Evolutionary conservation across 2,113 vertebrate genomes (phyloP), one percentile per base, ranked within the genome.

Genomic region (Ceratotherium simum): DNA sequence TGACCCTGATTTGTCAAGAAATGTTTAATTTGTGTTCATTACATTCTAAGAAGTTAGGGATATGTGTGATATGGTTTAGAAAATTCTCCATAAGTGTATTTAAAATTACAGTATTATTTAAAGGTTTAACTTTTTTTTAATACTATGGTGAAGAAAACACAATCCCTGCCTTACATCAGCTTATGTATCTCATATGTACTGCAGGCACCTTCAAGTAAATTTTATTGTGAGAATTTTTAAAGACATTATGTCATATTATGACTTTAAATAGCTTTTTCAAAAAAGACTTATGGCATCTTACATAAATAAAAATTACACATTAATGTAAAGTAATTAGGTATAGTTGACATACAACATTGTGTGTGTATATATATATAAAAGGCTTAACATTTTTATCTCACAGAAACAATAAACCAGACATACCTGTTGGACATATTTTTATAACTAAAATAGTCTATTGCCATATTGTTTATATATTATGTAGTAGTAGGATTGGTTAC

Each of bases 51-150:
- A 91, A 96, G 27, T 91, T 58, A 95, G 48, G 17, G 11, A 33
- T 91, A 39, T 92, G 21, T 84, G 17, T 94, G 69, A 69, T 94
- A 29, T 9, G 75, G 64, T 78, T 81, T 82, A 94, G 69, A 96
- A 86, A 29, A 14, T 25, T 78, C 54, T 89, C 72, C 39, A 33
- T n/a, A 46, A 62, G 31, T 76, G 9, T 36, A 27, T 92, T 93
- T 85, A 93, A 73, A 80, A 72, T 83, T 88, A 87, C 3, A 81
- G 11, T 83, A 56, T 12, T 56, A 56, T 12, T 56, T 85, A 93
- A 78, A 70, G 11, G 7, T 65, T 64, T 90, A 64, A 90, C 36
- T 46, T 88, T n/a, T 58, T 60, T 60, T 60, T 23, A 62, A 42
- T 60, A 42, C 56, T 42, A 14, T 67, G n/a, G 13, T 94, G 29